Evolutionary conservation across 2,888 invertebrate species (phyloP), one percentile per base, ranked within the genome.

Genomic region (Capitulum mitella): DNA sequence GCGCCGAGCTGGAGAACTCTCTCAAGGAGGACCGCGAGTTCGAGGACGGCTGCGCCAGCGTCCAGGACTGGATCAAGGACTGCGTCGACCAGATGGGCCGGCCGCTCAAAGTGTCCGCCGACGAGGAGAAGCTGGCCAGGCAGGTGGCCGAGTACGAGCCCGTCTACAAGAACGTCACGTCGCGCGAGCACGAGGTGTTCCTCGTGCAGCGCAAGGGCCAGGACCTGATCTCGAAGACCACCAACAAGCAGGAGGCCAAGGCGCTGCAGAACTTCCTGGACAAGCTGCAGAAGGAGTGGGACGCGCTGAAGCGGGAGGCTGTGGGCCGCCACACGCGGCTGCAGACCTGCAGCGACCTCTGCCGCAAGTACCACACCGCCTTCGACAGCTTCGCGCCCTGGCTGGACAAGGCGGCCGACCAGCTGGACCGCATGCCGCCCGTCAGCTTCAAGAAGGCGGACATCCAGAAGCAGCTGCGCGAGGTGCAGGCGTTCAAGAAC

Each of bases 161-260:
- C 0, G 89, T 95, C 78, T 96, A 97, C 86, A 89, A 93, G 51
- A 94, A 94, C 84, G 92, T 97, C 1, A 91, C 94, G 87, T 91
- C 92, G 81, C 90, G 93, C 81, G 96, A 96, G 84, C 95, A 96
- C 84, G 97, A 97, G 86, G 92, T 97, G 0, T 95, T 97, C 82
- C 95, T 97, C 92, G 88, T 97, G 29, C 86, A 97, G 48, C 96
- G 97, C 84, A 96, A 95, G 86, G 97, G 97, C 83, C 89, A 91
- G 81, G 92, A 92, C 83, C 87, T 92, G 81, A 84, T 90, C 14
- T 86, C 86, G 1, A 87, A 87, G 77, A 86, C 86, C 2, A 86
- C 83, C 83, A 84, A 82, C 84, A 86, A 84, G 80, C 84, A 84
- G 51, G 90, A 90, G 82, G 88, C 88, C 82, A 89, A 91, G 80